Evolutionary conservation across 2,888 invertebrate genomes (phyloP), one percentile per base, ranked within the genome.

Genomic region (Eupithecia exiguata): DNA sequence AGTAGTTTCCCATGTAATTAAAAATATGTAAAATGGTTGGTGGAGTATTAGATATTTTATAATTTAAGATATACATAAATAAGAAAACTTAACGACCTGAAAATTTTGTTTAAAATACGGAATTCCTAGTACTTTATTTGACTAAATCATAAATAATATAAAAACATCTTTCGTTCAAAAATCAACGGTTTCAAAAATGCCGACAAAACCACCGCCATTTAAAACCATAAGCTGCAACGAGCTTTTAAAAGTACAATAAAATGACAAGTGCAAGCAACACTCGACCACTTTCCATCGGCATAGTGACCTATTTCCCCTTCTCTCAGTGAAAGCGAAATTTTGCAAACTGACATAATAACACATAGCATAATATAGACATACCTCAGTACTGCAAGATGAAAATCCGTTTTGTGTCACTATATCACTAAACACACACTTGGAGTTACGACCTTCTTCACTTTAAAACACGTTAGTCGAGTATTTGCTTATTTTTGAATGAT

Each of bases 301-400:
- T 43, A 69, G 36, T 69, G 69, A 69, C 69, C 69, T 53, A 61
- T 5, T 43, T 69, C 69, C 69, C 68, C 53, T 53, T 25, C 36
- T 21, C 53, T 61, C 40, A 61, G 69, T 62, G 69, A 69, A 69
- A 69, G 69, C 62, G 69, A 69, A 69, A 69, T 58, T 69, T 69
- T 40, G 69, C 69, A 69, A 61, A 69, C 61, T 69, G 69, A 69
- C 69, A 69, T 69, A 61, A 69, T 70, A 65, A 36, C 35, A 35
- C 63, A 35, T 35, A 62, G 62, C 18, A 18, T 62, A 62, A 18
- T 62, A 62, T 65, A 65, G n/a, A 36, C 63, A n/a, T 65, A 65
- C 63, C 63, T 35, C 3, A n/a, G 12, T 12, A n/a, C 63, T 21
- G 38, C 38, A 7, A 36, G 36, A 65, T 35, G 30, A 35, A 65